phyloP scores from a whole-genome alignment of 2,888 invertebrate species.

The Limnephilus lunatus region DNA sequence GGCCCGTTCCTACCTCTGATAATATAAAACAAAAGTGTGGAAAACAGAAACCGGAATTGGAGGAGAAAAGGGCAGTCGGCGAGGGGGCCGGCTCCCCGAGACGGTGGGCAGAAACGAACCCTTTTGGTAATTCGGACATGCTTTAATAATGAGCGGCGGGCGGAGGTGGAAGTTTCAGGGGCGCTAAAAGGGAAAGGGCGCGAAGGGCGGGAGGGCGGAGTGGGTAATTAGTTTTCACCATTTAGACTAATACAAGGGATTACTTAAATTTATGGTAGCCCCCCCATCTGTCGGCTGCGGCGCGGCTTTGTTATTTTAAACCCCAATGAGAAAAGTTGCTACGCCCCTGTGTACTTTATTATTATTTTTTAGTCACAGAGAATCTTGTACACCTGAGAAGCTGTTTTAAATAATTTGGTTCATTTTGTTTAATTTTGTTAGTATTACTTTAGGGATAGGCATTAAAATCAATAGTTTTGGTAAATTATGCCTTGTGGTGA shows the following conservation, averaged over 20 bases:
- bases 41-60: not conserved
- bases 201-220: conserved; percentile 38
- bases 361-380: conserved; percentile 39
- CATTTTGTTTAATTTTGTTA: not conserved
- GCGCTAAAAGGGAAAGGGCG: conserved; percentile 21
- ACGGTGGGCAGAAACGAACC: not conserved
- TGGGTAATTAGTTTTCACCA: conserved; percentile 64
- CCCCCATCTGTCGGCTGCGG: conserved; percentile 53
- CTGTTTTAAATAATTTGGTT: not conserved
- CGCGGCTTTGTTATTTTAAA: conserved; percentile 58
- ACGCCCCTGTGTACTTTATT: conserved; percentile 41
- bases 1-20: not conserved
- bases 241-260: conserved; percentile 64
- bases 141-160: conserved; percentile 29
- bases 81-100: too few relatives aligned
- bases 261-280: conserved; percentile 62
- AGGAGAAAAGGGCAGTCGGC: not conserved
- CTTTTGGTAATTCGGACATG: conserved; percentile 18
- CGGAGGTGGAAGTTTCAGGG: conserved; percentile 4
- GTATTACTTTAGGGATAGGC: not conserved
- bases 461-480: not conserved
- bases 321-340: conserved; percentile 45
- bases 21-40: not conserved
- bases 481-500: not conserved
- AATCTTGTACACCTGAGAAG: conserved; percentile 40